Percentiles rank a stretch among this genome's conserved stretches.
Conservation (phyloP, 1,140 invertebrate genomes). For the Meloidogyne floridensis region DNA sequence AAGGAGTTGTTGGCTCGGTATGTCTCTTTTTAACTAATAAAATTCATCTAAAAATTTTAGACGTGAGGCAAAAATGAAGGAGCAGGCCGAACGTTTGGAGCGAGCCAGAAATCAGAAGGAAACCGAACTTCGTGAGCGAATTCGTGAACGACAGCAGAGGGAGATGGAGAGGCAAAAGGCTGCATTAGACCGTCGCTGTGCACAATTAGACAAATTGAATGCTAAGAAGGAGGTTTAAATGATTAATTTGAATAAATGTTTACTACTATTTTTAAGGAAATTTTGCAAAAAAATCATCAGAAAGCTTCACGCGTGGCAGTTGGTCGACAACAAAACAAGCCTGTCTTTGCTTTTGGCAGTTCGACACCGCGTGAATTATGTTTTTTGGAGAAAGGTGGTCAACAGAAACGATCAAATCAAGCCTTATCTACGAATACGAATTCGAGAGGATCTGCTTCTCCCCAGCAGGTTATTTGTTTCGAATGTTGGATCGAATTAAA, state of each 20-base stretch:
- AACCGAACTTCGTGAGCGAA: constrained; percentile 33
- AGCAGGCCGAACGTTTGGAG: constrained; percentile 41
- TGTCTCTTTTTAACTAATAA: not conserved
- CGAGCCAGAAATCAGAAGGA: constrained; percentile 42
- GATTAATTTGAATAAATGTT: not conserved
- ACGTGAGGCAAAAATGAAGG: constrained; percentile 45
- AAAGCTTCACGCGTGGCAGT: constrained; percentile 46
- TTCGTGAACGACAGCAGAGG: constrained; percentile 26
- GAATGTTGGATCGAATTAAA: not conserved
- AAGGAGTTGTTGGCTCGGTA: constrained; percentile 37
- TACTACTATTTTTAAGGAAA: constrained; percentile 36
- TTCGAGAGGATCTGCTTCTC: constrained; percentile 5
- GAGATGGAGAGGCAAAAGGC: constrained; percentile 47
- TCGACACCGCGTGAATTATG: constrained; percentile 54
- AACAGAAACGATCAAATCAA: constrained; percentile 42
- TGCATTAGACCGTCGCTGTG: constrained; percentile 41
- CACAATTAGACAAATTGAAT: constrained; percentile 43
- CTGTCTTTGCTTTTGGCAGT: constrained; percentile 53
- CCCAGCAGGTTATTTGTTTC: constrained; percentile 9
- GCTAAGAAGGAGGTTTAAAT: constrained; percentile 36
- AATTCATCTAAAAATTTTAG: constrained; percentile 34
- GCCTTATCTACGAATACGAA: not conserved
- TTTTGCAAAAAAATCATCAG: constrained; percentile 51
- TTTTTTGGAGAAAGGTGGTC: constrained; percentile 51
- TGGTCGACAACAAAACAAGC: constrained; percentile 32